Evolutionary conservation across 2,797 vertebrate species (phyloP), one percentile per base, ranked within the genome.

Genomic region (Enteromius treurensis): DNA sequence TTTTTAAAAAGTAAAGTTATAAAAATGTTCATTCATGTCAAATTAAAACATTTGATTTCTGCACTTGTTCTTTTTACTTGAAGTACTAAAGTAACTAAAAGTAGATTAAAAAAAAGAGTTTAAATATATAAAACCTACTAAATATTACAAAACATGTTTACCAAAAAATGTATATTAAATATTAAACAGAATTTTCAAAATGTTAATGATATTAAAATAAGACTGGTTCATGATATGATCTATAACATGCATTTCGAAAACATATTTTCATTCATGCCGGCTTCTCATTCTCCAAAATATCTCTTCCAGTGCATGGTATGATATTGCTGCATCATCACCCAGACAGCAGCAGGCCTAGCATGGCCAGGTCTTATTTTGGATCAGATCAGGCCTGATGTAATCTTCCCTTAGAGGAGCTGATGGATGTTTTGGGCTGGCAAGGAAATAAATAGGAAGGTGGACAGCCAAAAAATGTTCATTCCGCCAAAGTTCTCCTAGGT

Each of bases 381-480:
- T 77, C 71, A 75, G 74, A 70, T 81, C 42, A 7, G 19, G 34
- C 32, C 32, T 81, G 45, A 45, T 85, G 21, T 53, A 78, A 53
- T 88, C 55, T 85, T 10, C n/a, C 10, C 17, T 23, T 80, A 53
- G 53, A 83, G 49, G 21, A 73, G 75, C 81, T 76, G 87, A 87
- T 82, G 5, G 55, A 84, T 53, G 62, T 77, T 65, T 82, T 14
- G 47, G 53, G 53, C 32, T 23, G 26, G 45, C 49, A 37, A 32
- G 26, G 19, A 82, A 84, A 80, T 70, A 77, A 84, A 81, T 17
- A 55, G 53, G 79, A 77, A 76, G 42, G 64, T 71, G 23, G 21
- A 65, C 17, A 74, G 55, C n/a, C 65, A 55, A 82, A 67, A 74
- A 53, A 74, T n/a, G 19, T 67, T 82, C 70, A 53, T 60, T 85